Percentiles rank a stretch among this genome's conserved stretches.
Conservation (phyloP, 2,797 vertebrate genomes). For the Dromococcyx pavoninus region DNA sequence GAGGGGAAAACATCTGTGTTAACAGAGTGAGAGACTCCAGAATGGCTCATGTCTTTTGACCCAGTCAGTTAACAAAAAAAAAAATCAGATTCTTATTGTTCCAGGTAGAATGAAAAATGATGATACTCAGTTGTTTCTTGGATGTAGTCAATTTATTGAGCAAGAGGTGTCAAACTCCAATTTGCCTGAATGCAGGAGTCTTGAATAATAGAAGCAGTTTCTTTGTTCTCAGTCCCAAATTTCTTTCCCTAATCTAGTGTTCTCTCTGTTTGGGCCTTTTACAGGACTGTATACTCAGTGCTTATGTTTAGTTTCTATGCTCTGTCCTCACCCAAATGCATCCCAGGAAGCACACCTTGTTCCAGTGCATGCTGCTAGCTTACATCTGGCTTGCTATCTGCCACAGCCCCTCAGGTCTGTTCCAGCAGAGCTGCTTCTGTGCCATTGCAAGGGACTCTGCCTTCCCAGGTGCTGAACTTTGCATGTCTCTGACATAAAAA, state of each 20-base stretch:
- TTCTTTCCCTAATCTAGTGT: not conserved
- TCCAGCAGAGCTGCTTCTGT: not conserved
- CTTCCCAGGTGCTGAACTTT: not conserved
- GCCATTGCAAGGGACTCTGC: not conserved
- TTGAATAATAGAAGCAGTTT: not conserved
- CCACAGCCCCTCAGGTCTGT: not conserved
- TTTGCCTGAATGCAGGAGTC: not conserved
- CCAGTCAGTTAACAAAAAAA: not conserved
- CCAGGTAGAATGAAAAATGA: not conserved
- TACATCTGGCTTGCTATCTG: not conserved
- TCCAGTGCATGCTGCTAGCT: not conserved
- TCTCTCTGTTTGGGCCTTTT: not conserved
- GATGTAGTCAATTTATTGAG: not conserved
- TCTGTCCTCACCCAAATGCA: not conserved
- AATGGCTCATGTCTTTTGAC: not conserved
- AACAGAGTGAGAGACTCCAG: not conserved
- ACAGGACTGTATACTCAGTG: not conserved
- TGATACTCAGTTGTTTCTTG: not conserved
- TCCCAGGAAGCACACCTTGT: not conserved
- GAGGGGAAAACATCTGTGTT: not conserved
- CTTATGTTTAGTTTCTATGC: not conserved
- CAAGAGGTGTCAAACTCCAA: not conserved
- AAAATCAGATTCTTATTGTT: constrained; percentile 1
- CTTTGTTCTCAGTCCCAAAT: not conserved
- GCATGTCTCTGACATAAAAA: not conserved